Conservation (phyloP, 2,797 vertebrate genomes). For the Enteromius treurensis region DNA sequence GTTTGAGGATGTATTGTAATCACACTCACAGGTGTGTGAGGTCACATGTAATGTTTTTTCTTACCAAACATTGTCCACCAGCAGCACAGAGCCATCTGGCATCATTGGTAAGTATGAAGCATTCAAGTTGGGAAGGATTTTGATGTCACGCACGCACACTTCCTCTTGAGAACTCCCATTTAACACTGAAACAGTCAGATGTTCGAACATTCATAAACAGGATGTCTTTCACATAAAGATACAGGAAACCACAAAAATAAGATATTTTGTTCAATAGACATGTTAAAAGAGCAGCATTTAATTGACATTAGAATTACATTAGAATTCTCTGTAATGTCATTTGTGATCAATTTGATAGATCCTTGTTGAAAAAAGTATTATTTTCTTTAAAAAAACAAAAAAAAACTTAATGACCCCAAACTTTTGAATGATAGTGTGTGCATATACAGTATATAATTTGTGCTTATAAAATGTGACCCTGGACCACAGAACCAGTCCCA, state of each 20-base stretch:
- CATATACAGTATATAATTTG: background rate
- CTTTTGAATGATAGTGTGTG: background rate
- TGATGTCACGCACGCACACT: constrained; percentile 84
- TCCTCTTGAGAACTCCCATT: constrained; percentile 93
- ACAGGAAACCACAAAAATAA: constrained; percentile 24
- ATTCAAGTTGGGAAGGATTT: constrained; percentile 91
- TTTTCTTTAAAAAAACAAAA: background rate
- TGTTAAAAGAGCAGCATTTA: background rate
- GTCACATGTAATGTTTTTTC: constrained; percentile 54
- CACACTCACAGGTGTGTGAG: background rate
- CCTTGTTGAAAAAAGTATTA: background rate
- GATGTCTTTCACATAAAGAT: background rate
- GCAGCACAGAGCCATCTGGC: constrained; percentile 93
- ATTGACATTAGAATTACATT: background rate
- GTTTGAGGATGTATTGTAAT: background rate
- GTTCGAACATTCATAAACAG: constrained; percentile 22
- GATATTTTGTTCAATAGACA: background rate
- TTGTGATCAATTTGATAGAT: background rate
- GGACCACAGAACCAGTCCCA: background rate
- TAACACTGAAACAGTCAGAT: constrained; percentile 76
- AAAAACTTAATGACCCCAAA: background rate
- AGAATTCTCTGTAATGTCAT: background rate
- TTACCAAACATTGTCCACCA: constrained; percentile 93
- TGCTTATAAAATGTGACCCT: background rate
- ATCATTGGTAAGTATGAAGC: constrained; percentile 94